Conservation (phyloP, 2,113 vertebrate species). For the Casuarius casuarius region DNA sequence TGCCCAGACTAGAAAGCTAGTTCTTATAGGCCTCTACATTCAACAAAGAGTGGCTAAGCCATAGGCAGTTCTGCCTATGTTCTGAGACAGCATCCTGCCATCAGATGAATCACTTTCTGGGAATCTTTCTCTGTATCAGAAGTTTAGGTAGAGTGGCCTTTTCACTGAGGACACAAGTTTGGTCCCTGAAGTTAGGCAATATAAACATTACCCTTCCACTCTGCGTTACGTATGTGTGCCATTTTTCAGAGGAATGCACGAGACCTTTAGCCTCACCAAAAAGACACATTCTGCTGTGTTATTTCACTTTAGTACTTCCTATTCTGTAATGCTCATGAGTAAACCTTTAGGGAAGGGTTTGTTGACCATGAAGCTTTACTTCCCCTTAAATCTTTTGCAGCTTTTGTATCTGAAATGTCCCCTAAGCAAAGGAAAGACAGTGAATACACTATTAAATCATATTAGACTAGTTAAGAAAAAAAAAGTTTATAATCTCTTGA, state of each 20-base stretch:
- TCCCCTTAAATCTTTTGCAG: neutral
- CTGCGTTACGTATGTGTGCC: neutral
- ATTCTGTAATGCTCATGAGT: neutral
- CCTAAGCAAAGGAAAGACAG: neutral
- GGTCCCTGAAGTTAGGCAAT: neutral
- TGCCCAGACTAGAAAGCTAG: neutral
- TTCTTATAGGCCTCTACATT: neutral
- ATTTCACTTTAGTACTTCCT: neutral
- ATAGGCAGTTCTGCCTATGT: neutral
- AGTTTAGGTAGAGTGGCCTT: neutral
- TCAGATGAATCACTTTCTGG: neutral
- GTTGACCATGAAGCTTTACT: neutral
- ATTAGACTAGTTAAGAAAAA: neutral
- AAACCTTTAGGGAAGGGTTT: neutral
- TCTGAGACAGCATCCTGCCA: neutral
- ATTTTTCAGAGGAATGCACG: neutral
- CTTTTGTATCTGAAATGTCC: neutral
- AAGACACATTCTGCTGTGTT: neutral
- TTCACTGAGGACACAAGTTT: neutral
- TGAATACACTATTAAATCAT: neutral
- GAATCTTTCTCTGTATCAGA: neutral
- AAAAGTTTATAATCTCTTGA: neutral
- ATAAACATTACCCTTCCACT: neutral
- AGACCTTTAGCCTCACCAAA: neutral
- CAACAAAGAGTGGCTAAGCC: neutral